Percentiles rank a stretch among this genome's conserved stretches.
These are phyloP conservation scores for Leptobrachium ailaonicum DNA, from an alignment of 2,113 vertebrate species.

Conservation along the genomic window DNA sequence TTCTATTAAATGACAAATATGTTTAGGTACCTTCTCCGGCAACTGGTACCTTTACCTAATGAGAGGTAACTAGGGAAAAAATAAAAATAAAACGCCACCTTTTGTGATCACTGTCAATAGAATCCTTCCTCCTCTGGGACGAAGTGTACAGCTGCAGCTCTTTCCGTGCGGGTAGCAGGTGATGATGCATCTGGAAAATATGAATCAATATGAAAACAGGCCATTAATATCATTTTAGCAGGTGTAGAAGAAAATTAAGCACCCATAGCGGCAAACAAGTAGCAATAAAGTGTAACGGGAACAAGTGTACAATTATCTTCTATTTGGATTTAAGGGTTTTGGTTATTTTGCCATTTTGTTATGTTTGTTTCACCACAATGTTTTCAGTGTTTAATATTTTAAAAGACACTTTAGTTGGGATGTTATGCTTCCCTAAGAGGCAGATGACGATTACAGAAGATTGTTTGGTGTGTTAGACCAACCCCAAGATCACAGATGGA, in stretches of 20 bases:
- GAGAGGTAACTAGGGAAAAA: conserved; percentile 18
- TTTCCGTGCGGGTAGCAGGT: conserved; percentile 13
- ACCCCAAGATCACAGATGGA: too few species aligned
- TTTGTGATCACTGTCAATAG: conserved; percentile 7
- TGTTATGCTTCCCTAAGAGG: too few species aligned
- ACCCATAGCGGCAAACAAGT: background rate
- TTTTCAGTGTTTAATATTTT: too few species aligned
- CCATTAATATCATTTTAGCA: background rate
- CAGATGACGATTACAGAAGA: too few species aligned
- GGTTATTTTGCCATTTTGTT: too few species aligned
- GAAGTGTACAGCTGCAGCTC: background rate
- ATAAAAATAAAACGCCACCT: conserved; percentile 35
- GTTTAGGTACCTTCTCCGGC: background rate
- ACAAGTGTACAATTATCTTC: background rate
- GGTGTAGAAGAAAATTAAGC: background rate
- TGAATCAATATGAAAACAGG: conserved; percentile 13
- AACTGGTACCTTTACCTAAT: background rate
- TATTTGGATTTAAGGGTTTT: background rate
- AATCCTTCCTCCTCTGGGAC: conserved; percentile 13
- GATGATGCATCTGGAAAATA: conserved; percentile 27
- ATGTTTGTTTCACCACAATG: too few species aligned
- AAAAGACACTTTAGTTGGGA: too few species aligned
- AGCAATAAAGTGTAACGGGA: background rate
- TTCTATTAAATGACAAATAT: background rate
- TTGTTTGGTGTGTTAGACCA: too few species aligned